Conservation (phyloP, 2,888 invertebrate species). For the Cordilura impudica region DNA sequence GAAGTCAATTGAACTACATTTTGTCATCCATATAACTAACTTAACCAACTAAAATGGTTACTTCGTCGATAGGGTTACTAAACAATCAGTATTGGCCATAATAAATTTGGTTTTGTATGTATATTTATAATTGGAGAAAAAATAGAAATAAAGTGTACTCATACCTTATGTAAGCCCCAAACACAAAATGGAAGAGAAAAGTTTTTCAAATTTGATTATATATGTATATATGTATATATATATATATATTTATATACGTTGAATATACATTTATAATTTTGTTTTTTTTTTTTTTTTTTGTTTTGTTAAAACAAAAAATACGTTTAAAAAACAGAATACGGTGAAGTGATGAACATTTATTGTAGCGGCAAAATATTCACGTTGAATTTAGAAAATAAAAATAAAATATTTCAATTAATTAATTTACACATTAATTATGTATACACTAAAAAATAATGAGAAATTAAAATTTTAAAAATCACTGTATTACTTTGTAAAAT, state of each 20-base stretch:
- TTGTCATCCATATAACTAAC: no score
- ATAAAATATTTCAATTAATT: background rate
- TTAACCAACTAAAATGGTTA: no score
- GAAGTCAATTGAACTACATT: no score
- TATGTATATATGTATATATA: background rate
- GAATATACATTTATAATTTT: no score
- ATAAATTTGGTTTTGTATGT: background rate
- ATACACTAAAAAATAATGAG: conserved; percentile 1
- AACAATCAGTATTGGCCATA: background rate
- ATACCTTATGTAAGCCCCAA: conserved; percentile 9
- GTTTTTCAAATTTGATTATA: background rate
- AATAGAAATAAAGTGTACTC: background rate
- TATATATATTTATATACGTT: no score
- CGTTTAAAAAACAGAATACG: background rate
- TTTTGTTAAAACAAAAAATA: conserved; percentile 8
- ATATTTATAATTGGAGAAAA: background rate
- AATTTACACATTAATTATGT: background rate
- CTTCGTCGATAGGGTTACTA: background rate
- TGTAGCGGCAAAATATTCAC: conserved; percentile 42
- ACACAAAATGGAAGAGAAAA: background rate
- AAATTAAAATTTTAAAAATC: background rate
- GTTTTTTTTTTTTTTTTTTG: background rate
- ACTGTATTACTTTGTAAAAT: conserved; percentile 2
- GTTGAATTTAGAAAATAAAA: background rate
- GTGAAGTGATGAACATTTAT: conserved; percentile 6